Base-by-base conservation (phyloP, 2,797 vertebrate species). In the Enteromius viviparus region DNA sequence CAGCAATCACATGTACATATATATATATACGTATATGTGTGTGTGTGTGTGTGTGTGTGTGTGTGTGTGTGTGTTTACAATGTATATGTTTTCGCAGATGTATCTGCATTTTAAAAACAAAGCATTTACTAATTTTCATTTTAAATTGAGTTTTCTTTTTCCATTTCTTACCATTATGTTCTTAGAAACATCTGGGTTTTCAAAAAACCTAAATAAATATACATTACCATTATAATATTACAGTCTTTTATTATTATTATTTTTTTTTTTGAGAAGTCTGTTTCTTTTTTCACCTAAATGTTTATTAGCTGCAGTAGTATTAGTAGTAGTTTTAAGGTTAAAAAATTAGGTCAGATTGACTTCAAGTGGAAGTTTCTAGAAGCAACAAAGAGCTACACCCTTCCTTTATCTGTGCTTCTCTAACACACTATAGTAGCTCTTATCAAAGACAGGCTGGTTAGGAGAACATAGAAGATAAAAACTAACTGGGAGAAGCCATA, bases 381-480 rank as follows among this genome's bases (percentile, higher is more conserved):
- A 64, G 15, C 3, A 49, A 29, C 51, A 62, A 82, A 40, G 78
- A 3, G 84, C 91, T 92, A 77, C 8, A 78, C 79, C 45, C 60
- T 68, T 17, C 34, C 76, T 45, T 42, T 76, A 81, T 81, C 75
- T 79, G 32, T 14, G 3, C 2, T 37, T 34, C 64, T 51, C 55
- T 21, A 12, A 5, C 68, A 23, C 53, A 68, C 34, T 60, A 34
- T 49, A 21, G 37, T 10, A 29, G 21, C 34, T 37, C 84, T 93
- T 94, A 94, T 95, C 94, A 90, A 49, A 40, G 71, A 21, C 4
- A 1, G 5, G 49, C 92, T 92, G 90, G 78, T 81, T 32, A 74
- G 79, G 45, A 17, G 70, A 42, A 60, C 23, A 0, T 3, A 6
- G 5, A 64, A 89, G 91, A 93, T 92, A 94, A 81, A 66, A 49